Evolutionary conservation across 2,888 invertebrate genomes (phyloP), one percentile per base, ranked within the genome.

Genomic region (Hedychridium roseum): DNA sequence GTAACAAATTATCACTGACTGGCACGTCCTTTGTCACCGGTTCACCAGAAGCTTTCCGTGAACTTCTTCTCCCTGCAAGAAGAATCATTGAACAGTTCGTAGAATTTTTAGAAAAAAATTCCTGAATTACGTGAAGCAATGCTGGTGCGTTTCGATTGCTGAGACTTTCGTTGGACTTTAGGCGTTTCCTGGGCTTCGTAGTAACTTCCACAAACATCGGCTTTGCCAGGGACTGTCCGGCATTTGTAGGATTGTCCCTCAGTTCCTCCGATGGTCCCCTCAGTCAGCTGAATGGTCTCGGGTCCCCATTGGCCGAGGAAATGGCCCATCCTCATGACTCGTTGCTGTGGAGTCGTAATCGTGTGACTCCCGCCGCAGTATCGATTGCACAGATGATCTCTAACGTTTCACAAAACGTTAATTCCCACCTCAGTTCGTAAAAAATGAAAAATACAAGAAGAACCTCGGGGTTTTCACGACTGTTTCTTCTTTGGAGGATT

Each of bases 311-410:
- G 86, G 63, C 82, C 83, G 47, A 86, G 72, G 75, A 86, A 88
- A 74, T 88, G 86, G 0, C 87, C 87, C 35, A 83, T 70, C 5
- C 86, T 79, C 6, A 85, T 83, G n/a, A 89, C 85, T 54, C 88
- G 84, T 70, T 90, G 90, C 50, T 86, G 85, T 0, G 89, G 85
- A 0, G 88, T 88, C 12, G 89, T 87, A 7, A 84, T 79, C 1
- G 91, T 91, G 73, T 91, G 91, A 47, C 87, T 86, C 1, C 91
- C 91, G 17, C 91, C 91, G 58, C 89, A 90, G 73, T 90, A 91
- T 0, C 91, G 87, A 74, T 86, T 88, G 72, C 87, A 86, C 1
- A 87, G 69, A 62, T 87, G 80, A 58, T 80, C 80, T 28, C 74
- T 74, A 30, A 17, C 14, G 15, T n/a, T n/a, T n/a, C 27, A 32